Base-by-base conservation (phyloP, 1,140 invertebrate species). In the Pristionchus pacificus region DNA sequence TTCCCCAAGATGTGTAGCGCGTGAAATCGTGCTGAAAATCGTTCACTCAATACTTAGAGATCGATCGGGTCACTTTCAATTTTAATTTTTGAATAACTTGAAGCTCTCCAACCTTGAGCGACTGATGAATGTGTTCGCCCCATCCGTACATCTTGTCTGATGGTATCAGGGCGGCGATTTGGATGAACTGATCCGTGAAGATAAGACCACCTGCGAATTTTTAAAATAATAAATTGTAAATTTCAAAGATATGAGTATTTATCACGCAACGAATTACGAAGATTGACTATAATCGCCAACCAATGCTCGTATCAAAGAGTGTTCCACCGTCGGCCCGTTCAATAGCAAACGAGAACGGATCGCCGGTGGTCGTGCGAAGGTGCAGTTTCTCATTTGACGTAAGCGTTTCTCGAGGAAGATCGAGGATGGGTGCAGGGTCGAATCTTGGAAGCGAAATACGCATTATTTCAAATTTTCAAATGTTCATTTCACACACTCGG, bases 121-220 rank as follows among this genome's bases (percentile, higher is more conserved):
- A 71, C 38, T 74, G 71, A 68, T 86, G 85, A 31, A 82, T 77
- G 68, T 86, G 82, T 70, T 86, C 85, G 15, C 85, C 85, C 68
- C 85, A 85, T 3, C 85, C 85, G 72, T 85, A 86, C 29, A 76
- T 77, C 24, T 79, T 80, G 25, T 82, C 70, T 2, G 84, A 81
- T 19, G 82, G 78, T 15, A 86, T 70, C 10, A 76, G 61, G 1
- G 84, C 82, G 19, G 82, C 78, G 19, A 86, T 76, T 77, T 86
- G 84, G 59, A 86, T 79, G 61, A 85, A 85, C 74, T 86, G 79
- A 60, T 85, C 80, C 29, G 80, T 75, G 55, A 84, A 79, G 1
- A 80, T 60, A 13, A 85, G 61, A 6, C 78, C 78, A 2, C 77
- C 77, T 78, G 66, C 19, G 38, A 49, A 49, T 49, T 19, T 10